A percentile compares a stretch with the other conserved stretches of the same genome.
Conservation (phyloP, 2,888 invertebrate species). For the Limnephilus auricula region DNA sequence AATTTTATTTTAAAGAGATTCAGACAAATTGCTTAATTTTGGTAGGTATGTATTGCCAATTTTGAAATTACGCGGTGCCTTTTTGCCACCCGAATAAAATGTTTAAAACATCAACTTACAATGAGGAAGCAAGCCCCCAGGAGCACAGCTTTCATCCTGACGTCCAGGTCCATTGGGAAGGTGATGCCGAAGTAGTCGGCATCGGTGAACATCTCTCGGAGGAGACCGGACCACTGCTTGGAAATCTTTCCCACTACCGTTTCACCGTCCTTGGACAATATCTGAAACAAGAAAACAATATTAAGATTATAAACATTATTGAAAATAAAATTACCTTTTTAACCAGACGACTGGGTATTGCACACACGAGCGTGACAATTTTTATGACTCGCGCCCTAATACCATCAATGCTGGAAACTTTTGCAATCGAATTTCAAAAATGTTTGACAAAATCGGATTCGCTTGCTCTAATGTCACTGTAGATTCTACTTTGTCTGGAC, state of each 20-base stretch:
- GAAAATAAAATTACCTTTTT: background rate
- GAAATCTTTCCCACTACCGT: constrained; percentile 91
- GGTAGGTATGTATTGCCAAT: background rate
- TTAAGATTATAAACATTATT: background rate
- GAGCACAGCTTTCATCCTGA: constrained; percentile 88
- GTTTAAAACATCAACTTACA: constrained; percentile 77
- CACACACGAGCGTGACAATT: too few species aligned
- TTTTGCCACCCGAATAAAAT: background rate
- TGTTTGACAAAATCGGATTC: too few species aligned
- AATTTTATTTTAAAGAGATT: background rate
- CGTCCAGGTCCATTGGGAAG: constrained; percentile 94
- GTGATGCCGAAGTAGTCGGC: constrained; percentile 92
- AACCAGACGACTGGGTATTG: background rate
- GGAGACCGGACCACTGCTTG: constrained; percentile 92
- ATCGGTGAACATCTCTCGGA: constrained; percentile 90
- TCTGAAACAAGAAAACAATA: constrained; percentile 73
- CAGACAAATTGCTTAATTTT: background rate
- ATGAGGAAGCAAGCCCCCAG: constrained; percentile 89
- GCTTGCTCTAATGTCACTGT: too few species aligned
- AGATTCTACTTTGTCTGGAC: too few species aligned
- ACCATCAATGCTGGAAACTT: too few species aligned
- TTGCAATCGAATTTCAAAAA: too few species aligned
- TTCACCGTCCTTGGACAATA: constrained; percentile 86
- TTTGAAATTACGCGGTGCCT: too few species aligned
- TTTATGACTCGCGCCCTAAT: too few species aligned